These are phyloP conservation scores for Rhagoletis zephyria DNA, from an alignment of 1,140 invertebrate species.

Conservation along the genomic window DNA sequence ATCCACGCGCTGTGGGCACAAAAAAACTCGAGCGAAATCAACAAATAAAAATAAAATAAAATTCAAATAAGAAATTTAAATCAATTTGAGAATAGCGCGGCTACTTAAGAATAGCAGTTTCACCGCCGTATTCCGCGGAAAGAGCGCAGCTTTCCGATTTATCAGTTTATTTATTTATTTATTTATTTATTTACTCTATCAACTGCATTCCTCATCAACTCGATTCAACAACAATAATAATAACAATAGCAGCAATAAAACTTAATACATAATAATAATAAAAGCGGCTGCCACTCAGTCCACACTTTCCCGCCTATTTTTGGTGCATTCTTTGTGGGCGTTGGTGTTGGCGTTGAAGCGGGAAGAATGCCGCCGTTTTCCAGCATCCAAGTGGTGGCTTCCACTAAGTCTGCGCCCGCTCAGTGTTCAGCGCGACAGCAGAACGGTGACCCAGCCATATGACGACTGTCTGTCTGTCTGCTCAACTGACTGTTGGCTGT, in stretches of 20 bases:
- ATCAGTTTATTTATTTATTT: constrained; percentile 7
- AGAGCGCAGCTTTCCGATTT: background rate
- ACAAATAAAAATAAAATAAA: background rate
- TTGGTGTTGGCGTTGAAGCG: too few species aligned
- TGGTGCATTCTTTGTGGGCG: background rate
- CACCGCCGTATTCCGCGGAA: background rate
- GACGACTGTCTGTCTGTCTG: constrained; percentile 2
- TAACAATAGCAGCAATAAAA: constrained; percentile 6
- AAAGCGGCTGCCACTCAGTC: constrained; percentile 27
- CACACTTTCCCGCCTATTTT: constrained; percentile 12
- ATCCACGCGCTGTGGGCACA: background rate
- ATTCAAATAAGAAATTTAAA: constrained; percentile 43
- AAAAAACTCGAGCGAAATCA: background rate
- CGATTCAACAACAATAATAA: background rate
- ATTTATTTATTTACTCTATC: constrained; percentile 35
- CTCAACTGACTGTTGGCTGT: background rate
- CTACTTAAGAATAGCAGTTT: background rate
- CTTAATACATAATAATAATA: background rate
- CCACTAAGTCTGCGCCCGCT: background rate
- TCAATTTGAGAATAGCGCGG: background rate
- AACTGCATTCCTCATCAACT: constrained; percentile 29
- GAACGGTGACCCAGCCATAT: background rate
- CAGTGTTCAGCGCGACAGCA: background rate
- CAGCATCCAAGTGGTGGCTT: background rate
- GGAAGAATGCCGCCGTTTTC: background rate